phyloP scores from a whole-genome alignment of 2,888 invertebrate species.

The Papilio protenor region DNA sequence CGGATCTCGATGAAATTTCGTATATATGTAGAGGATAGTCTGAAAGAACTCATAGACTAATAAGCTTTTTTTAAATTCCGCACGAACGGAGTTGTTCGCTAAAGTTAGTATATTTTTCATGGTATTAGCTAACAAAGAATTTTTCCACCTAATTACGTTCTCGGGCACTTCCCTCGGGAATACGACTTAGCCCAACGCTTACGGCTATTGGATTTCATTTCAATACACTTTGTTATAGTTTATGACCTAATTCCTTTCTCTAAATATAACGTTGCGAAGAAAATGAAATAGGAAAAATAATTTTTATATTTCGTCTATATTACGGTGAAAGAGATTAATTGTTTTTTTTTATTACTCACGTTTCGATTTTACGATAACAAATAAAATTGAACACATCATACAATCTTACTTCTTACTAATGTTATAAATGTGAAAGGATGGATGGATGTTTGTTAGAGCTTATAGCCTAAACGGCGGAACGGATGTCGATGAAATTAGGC shows the following conservation, averaged over 20 bases:
- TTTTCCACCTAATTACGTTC: not conserved
- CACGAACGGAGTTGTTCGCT: too few species aligned
- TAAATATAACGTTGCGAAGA: not conserved
- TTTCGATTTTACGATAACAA: not conserved
- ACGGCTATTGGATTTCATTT: not conserved
- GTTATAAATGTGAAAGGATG: too few species aligned
- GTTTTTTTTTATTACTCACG: not conserved
- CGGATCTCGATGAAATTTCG: too few species aligned
- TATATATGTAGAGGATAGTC: too few species aligned
- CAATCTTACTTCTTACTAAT: too few species aligned
- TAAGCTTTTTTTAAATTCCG: too few species aligned
- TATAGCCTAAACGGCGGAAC: too few species aligned
- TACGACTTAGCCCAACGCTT: not conserved
- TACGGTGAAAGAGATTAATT: not conserved
- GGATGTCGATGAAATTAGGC: too few species aligned
- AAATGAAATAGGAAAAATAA: not conserved
- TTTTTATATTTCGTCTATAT: not conserved
- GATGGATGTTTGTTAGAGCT: too few species aligned
- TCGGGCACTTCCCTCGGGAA: not conserved
- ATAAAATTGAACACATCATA: too few species aligned
- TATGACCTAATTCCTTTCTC: constrained; percentile 16
- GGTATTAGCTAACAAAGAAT: not conserved
- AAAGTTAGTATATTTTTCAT: too few species aligned
- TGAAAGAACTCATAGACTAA: too few species aligned
- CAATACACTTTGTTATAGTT: constrained; percentile 11